Conservation (phyloP, 2,888 invertebrate genomes). For the Drosophila infuscata region DNA sequence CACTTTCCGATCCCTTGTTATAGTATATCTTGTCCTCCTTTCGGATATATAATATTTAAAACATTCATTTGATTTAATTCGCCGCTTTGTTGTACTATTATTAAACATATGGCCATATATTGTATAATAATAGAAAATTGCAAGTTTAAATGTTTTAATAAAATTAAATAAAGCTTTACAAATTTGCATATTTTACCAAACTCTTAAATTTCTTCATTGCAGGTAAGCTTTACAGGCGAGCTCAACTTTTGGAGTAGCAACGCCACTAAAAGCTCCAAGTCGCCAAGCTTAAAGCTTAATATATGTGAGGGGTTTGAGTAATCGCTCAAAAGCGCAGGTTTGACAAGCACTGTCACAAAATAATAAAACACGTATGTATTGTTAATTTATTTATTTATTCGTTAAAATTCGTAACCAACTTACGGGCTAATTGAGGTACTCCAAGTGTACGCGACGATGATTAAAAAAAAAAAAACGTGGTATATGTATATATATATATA, state of each 20-base stretch:
- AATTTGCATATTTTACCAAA: constrained; percentile 9
- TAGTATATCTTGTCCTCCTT: too few relatives aligned
- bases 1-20: too few relatives aligned
- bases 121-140: not conserved
- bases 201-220: constrained; percentile 37
- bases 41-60: too few relatives aligned
- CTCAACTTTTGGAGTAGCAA: not conserved
- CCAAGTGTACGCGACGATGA: constrained; percentile 65
- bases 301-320: constrained; percentile 5
- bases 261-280: not conserved
- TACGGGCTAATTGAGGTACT: constrained; percentile 71
- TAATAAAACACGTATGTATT: not conserved
- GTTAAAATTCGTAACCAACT: constrained; percentile 48
- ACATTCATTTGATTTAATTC: too few relatives aligned
- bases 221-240: constrained; percentile 59
- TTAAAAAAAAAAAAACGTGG: constrained; percentile 24
- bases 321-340: constrained; percentile 15
- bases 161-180: not conserved
- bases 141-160: not conserved
- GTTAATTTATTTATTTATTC: constrained; percentile 33
- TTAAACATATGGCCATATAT: not conserved
- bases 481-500: constrained; percentile 20
- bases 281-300: not conserved
- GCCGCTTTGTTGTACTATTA: not conserved
- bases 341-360: constrained; percentile 19